Evolutionary conservation across 2,113 vertebrate species (phyloP), one percentile per base, ranked within the genome.

Genomic region (Urocynchramus pylzowi): DNA sequence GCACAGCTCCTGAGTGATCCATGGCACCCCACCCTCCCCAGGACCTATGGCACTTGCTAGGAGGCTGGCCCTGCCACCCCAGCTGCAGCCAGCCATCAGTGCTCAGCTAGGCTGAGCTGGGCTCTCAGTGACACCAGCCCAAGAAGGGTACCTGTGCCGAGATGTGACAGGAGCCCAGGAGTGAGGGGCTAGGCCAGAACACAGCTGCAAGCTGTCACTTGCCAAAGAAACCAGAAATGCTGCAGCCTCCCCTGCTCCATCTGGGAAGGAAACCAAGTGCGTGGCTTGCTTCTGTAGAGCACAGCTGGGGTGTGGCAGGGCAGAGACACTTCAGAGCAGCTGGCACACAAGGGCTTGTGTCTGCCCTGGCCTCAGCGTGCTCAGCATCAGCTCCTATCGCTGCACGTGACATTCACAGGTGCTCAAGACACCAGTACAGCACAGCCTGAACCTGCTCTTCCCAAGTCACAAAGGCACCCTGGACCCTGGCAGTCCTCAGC

Each of bases 1-100:
- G 3, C 10, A 1, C 47, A n/a, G 52, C 26, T 71, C 41, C 57
- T 31, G n/a, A 20, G 19, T 60, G 73, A 37, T 41, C 26, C 19
- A 16, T 13, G 26, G 30, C 26, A 60, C 20, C 27, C 20, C 50
- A 59, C 16, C 19, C 1, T 69, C 18, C 65, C 7, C 11, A 63
- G 42, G 20, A 28, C n/a, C 61, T 15, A 2, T 1, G 10, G 52
- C 42, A 47, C 31, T 64, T 0, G 0, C 41, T 57, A 42, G 30
- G 31, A 67, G 13, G 16, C 11, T 26, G 44, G 41, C 47, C 35
- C 53, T 65, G 56, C 24, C 8, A 13, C 12, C 21, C 11, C 21
- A 28, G 18, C 42, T 47, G 64, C 44, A 42, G 18, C 8, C 70
- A 82, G 49, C 0, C 0, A 37, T 6, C 2, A 1, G 30, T 6